Base-by-base conservation (phyloP, 2,113 vertebrate genomes). In the Greenwoodochromis staneri region DNA sequence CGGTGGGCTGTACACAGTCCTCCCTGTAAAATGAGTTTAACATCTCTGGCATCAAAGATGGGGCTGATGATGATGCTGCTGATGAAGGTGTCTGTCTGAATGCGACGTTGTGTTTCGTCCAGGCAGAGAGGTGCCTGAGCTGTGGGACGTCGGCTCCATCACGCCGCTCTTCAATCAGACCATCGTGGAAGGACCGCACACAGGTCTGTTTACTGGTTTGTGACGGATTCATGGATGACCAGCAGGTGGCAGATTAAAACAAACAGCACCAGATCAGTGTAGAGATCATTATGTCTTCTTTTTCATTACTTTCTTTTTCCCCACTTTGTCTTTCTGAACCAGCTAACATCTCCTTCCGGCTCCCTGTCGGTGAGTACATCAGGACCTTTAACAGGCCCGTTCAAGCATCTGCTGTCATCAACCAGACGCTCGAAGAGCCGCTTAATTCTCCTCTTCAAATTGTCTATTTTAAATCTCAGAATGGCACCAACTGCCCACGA, bases 101-200 rank as follows among this genome's bases (percentile, higher is more conserved):
- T 57, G 55, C 1, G 31, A 13, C 54, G 10, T 8, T 88, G 86
- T 91, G 45, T 93, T 14, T 29, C 45, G 55, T 94, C 73, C 93
- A 97, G 96, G 95, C 85, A 93, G 91, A 89, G 91, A 93, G 53
- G 61, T 91, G 81, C 89, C 93, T 1, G 83, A 92, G 47, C 90
- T 97, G 16, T 96, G 96, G 96, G 91, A 95, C 11, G 66, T 90
- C 16, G 91, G 49, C 84, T 92, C 95, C 86, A 87, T 96, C 88
- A 90, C 91, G 7, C 96, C 95, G 1, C 91, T 97, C 24, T 97
- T 96, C 85, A 97, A 97, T 91, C 95, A 95, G 89, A 97, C 96
- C 81, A 93, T 97, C 19, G 85, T 95, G 1, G 96, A 95, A 21
- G 94, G 95, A 9, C 92, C 90, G 1, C 86, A 92, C 83, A 36